phyloP scores from a whole-genome alignment of 2,797 vertebrate genomes.

The Sparus aurata region DNA sequence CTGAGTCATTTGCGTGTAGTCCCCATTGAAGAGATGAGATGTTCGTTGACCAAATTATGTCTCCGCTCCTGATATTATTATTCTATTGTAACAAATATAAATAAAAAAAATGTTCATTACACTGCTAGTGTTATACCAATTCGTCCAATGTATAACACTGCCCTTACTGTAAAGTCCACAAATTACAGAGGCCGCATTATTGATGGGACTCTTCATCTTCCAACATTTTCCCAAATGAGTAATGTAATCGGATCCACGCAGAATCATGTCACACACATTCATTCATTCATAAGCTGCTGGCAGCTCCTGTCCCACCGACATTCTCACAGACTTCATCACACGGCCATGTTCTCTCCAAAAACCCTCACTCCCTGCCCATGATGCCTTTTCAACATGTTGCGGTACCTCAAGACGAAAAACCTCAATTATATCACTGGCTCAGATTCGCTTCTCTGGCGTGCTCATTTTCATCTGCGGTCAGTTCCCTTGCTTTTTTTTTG shows the following conservation, averaged over 20 bases:
- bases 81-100: constrained; percentile 8
- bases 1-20: neutral
- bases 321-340: constrained; percentile 52
- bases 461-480: constrained; percentile 54
- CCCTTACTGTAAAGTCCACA: constrained; percentile 29
- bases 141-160: constrained; percentile 16
- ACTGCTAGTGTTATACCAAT: constrained; percentile 21
- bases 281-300: constrained; percentile 62
- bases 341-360: constrained; percentile 37
- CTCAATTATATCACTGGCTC: constrained; percentile 74
- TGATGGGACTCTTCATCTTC: constrained; percentile 43
- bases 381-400: constrained; percentile 81
- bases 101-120: constrained; percentile 30
- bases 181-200: constrained; percentile 50
- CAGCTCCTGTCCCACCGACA: constrained; percentile 13
- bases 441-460: constrained; percentile 33
- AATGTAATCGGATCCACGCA: constrained; percentile 43
- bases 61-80: neutral
- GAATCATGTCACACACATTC: constrained; percentile 39
- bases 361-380: constrained; percentile 49
- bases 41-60: constrained; percentile 32
- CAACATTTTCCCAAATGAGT: constrained; percentile 39
- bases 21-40: constrained; percentile 2
- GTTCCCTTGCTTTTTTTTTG: constrained; percentile 28
- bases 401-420: constrained; percentile 66